Conservation (phyloP, 2,113 vertebrate genomes). For the Seriola quinqueradiata region DNA sequence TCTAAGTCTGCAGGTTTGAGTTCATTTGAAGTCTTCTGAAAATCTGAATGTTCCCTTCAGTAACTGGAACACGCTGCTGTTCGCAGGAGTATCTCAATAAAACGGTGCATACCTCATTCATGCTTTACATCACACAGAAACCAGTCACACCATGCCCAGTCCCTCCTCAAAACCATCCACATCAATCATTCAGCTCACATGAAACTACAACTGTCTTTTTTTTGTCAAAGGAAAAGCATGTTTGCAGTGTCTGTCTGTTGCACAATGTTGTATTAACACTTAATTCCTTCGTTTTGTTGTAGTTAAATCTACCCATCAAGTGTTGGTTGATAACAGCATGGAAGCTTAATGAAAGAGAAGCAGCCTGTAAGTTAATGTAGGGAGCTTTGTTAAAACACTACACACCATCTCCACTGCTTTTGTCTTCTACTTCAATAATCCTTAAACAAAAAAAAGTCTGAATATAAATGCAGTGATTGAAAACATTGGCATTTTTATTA, state of each 20-base stretch:
- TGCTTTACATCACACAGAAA: constrained; percentile 15
- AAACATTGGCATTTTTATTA: not conserved
- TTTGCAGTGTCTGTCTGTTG: not conserved
- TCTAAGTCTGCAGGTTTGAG: not conserved
- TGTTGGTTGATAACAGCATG: not conserved
- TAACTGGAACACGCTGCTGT: not conserved
- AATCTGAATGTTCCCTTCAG: not conserved
- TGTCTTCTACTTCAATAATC: not conserved
- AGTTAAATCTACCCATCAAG: not conserved
- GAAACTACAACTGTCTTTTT: not conserved
- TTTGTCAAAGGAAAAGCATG: not conserved
- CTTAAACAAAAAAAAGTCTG: not conserved
- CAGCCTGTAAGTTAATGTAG: not conserved
- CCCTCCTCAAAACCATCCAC: not conserved
- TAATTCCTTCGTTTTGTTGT: not conserved
- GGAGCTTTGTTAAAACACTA: not conserved
- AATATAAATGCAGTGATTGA: not conserved
- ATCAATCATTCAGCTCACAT: constrained; percentile 19
- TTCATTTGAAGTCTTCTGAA: not conserved
- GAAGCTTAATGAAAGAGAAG: not conserved
- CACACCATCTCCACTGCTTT: not conserved
- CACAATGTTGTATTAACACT: not conserved
- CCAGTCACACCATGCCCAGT: constrained; percentile 20
- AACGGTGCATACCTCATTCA: not conserved
- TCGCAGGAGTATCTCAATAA: not conserved